These are phyloP conservation scores for Cisticola juncidis DNA, from an alignment of 2,113 vertebrate species.

Conservation along the genomic window DNA sequence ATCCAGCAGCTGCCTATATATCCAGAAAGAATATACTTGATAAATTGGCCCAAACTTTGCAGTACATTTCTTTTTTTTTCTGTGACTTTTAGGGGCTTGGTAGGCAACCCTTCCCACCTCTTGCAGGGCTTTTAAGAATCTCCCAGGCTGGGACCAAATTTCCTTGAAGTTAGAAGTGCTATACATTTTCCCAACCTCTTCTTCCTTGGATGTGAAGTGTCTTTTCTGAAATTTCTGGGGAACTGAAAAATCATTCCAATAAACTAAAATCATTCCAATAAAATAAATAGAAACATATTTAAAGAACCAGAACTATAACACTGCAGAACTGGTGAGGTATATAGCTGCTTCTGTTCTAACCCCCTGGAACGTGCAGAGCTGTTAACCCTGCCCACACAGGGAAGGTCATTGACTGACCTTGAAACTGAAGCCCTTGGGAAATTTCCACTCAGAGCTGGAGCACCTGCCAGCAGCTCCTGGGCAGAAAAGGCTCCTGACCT, in stretches of 20 bases:
- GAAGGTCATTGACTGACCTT: background rate
- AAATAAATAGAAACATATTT: background rate
- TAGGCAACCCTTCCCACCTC: background rate
- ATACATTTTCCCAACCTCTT: background rate
- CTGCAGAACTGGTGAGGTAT: background rate
- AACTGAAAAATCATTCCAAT: background rate
- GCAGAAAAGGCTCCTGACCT: background rate
- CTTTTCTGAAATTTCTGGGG: background rate
- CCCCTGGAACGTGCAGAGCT: background rate
- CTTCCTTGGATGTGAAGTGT: background rate
- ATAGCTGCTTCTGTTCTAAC: background rate
- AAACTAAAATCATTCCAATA: background rate
- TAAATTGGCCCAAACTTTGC: background rate
- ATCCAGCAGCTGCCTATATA: background rate
- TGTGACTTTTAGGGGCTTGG: background rate
- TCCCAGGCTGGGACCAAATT: background rate
- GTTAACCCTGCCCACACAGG: background rate
- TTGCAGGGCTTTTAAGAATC: background rate
- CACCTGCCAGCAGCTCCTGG: background rate
- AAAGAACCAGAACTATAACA: background rate
- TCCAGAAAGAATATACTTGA: background rate
- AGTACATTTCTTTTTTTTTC: background rate
- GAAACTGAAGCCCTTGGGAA: background rate
- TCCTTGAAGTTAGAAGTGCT: background rate
- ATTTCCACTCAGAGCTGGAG: background rate